Evolutionary conservation across 35 echinoderm and acorn worm species (phyloP).

Genomic region (Heliocidaris erythrogramma): DNA sequence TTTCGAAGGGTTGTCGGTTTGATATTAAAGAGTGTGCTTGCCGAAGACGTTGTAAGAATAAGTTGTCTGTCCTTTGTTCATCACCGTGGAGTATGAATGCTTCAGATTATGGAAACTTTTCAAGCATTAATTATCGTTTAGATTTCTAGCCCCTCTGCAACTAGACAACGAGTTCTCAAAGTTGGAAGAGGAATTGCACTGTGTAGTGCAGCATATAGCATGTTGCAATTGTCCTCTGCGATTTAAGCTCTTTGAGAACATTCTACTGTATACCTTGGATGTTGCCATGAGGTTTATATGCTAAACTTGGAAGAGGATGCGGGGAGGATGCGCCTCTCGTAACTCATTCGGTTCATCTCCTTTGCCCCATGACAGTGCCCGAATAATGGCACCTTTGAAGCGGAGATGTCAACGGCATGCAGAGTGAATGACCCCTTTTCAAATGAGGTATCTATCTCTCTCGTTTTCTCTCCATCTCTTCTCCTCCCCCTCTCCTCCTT

Average conservation of each 20-base stretch:
- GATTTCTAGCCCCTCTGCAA: too few species aligned
- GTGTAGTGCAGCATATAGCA: neutral
- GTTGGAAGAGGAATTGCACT: neutral
- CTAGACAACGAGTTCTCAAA: neutral
- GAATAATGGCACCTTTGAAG: neutral
- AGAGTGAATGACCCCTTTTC: neutral
- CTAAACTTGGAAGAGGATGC: too few species aligned
- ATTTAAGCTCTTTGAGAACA: neutral
- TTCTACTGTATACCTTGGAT: neutral
- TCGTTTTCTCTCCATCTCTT: neutral
- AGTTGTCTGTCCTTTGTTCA: neutral
- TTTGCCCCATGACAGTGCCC: neutral
- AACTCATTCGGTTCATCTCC: neutral
- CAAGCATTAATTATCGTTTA: neutral
- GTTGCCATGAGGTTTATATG: neutral
- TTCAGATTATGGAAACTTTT: neutral
- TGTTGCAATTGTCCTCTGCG: neutral
- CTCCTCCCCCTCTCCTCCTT: neutral
- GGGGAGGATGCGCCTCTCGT: too few species aligned
- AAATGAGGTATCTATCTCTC: too few species aligned
- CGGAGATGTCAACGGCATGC: neutral
- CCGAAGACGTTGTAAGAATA: neutral
- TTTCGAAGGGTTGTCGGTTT: neutral
- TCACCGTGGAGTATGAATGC: neutral
- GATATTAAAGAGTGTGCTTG: neutral